Evolutionary conservation across 1,140 invertebrate genomes (phyloP), one percentile per base, ranked within the genome.

Genomic region (Neodiprion lecontei): DNA sequence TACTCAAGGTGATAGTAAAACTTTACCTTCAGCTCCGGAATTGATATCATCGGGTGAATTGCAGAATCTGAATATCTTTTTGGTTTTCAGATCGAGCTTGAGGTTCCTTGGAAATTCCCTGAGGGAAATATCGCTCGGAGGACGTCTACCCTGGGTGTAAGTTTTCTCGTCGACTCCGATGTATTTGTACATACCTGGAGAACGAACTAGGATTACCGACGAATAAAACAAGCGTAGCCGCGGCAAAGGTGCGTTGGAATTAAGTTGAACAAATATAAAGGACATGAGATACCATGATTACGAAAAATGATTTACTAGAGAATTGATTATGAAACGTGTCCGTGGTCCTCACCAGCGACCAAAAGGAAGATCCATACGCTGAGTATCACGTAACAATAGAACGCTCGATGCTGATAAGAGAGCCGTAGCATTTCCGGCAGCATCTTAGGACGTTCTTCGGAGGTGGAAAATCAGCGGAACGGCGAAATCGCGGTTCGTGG

Each of bases 321-420:
- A 69, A 75, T 53, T 61, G 9, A 67, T 5, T 40, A 40, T 40
- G 5, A 40, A 40, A 40, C 28, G 28, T 40, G 28, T 40, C 2
- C 28, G 28, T 40, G 5, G 28, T 40, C 28, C 28, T 83, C 82
- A 91, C 93, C 94, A 75, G 92, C 93, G 68, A 95, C 91, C 1
- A 95, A 87, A 65, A 95, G 89, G 82, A 94, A 92, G 78, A 95
- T 94, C 94, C 94, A 95, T 66, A 95, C 80, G 85, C 92, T 94
- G 84, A 95, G 91, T 48, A 94, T 89, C 73, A 95, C 82, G 84
- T 95, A 95, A 85, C 94, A 95, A 81, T 94, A 94, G 79, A 95
- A 91, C 53, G 94, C 93, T 79, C 92, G 89, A 83, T 94, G 92
- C 80, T 94, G 93, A 76, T 92, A 92, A 9, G 92, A 92, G 78